Evolutionary conservation across 2,888 invertebrate species (phyloP).

Genomic region (Minunthozetes semirufus): DNA sequence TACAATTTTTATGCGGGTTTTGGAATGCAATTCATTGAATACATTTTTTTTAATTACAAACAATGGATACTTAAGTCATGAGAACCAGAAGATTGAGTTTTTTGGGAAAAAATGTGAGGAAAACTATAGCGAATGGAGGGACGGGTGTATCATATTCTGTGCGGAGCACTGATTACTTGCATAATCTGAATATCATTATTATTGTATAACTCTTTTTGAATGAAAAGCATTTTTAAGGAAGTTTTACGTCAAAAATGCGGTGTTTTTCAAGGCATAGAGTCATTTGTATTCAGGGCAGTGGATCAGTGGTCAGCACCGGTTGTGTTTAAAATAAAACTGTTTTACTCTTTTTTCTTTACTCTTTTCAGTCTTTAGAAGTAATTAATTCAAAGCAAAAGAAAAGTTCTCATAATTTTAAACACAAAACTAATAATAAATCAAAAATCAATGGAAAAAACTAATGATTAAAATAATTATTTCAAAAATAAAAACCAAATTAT

Average conservation of each 20-base stretch:
- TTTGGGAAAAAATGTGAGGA: background rate
- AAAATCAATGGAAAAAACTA: background rate
- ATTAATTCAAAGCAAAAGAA: background rate
- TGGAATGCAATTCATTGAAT: background rate
- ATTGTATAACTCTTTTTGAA: background rate
- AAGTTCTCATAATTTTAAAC: background rate
- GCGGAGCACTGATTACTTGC: background rate
- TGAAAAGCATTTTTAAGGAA: constrained; percentile 2
- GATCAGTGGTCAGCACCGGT: constrained; percentile 23
- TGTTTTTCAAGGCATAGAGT: background rate
- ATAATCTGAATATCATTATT: background rate
- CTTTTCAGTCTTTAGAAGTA: background rate
- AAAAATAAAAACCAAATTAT: too few relatives aligned
- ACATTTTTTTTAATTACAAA: background rate
- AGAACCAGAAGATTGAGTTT: background rate
- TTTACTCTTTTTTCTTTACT: too few relatives aligned
- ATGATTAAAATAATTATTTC: too few relatives aligned
- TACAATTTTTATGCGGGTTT: background rate
- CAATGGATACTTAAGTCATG: constrained; percentile 24
- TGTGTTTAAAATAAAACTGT: too few relatives aligned
- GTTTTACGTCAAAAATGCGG: background rate
- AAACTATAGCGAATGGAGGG: background rate
- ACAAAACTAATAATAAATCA: background rate
- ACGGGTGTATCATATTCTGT: background rate
- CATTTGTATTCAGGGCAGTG: constrained; percentile 9